These are phyloP conservation scores for Ips typographus DNA, from an alignment of 1,140 invertebrate genomes.

Conservation along the genomic window DNA sequence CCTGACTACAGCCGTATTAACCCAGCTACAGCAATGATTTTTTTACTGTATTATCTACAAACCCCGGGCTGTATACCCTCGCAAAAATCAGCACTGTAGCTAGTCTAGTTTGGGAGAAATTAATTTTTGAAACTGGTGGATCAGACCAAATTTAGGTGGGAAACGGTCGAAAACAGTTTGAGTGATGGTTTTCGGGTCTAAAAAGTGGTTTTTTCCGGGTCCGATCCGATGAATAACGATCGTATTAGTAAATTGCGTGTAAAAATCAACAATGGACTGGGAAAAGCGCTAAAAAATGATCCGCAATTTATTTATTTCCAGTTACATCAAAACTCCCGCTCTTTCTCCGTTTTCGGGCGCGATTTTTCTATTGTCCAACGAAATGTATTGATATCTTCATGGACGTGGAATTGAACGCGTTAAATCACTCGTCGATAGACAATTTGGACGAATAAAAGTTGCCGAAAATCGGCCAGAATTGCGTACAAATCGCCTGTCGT, in stretches of 20 bases:
- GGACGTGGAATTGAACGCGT: constrained; percentile 25
- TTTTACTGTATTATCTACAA: no score
- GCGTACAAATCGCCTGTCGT: constrained; percentile 28
- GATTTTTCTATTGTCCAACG: constrained; percentile 34
- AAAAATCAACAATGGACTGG: constrained; percentile 35
- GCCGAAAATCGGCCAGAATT: no score
- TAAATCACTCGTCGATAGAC: constrained; percentile 36
- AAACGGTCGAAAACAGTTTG: constrained; percentile 30
- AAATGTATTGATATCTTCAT: constrained; percentile 33
- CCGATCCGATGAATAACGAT: constrained; percentile 33
- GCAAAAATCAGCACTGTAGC: no score
- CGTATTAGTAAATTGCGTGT: constrained; percentile 37
- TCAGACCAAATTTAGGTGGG: no score
- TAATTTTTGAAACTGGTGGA: no score
- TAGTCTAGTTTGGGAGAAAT: no score
- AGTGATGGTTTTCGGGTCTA: constrained; percentile 24
- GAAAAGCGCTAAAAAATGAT: constrained; percentile 34
- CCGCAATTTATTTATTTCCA: constrained; percentile 38
- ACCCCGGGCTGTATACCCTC: no score
- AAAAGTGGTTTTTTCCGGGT: constrained; percentile 30
- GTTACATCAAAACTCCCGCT: constrained; percentile 33
- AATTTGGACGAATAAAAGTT: constrained; percentile 32
- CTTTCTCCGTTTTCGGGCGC: constrained; percentile 13
- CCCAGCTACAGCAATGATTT: no score
- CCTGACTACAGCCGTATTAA: no score